A percentile compares a stretch with the other conserved stretches of the same genome.
These are phyloP conservation scores for Sciurus vulgaris DNA, from an alignment of 2,797 vertebrate species.

Conservation along the genomic window DNA sequence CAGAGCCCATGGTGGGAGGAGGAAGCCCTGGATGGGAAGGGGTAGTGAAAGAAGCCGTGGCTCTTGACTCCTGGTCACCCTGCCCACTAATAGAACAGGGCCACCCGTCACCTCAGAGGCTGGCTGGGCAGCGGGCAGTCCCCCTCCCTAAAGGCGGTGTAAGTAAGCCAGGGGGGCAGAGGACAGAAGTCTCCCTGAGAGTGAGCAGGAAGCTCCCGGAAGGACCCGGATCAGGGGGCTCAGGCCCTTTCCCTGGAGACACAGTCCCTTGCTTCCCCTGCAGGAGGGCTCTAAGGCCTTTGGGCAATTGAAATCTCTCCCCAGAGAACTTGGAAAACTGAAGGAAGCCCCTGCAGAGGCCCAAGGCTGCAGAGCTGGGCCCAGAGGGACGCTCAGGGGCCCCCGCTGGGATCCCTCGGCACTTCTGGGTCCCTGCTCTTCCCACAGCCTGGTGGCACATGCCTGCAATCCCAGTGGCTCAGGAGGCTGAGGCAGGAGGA, in stretches of 20 bases:
- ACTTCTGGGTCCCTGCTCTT: background rate
- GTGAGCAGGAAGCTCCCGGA: background rate
- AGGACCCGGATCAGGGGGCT: background rate
- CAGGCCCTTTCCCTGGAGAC: no score
- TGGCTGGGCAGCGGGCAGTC: no score
- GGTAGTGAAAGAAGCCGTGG: background rate
- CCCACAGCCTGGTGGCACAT: no score
- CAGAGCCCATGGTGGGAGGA: no score
- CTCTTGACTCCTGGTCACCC: background rate
- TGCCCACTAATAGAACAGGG: background rate
- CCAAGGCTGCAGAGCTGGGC: background rate
- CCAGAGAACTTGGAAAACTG: background rate
- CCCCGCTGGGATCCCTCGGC: background rate
- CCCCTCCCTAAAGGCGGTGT: background rate
- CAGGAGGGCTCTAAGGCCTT: background rate
- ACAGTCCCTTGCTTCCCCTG: background rate
- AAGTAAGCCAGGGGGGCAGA: accelerated
- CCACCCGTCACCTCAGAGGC: background rate
- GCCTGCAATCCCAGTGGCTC: no score
- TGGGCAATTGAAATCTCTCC: no score
- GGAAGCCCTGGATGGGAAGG: no score
- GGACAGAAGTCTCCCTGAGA: background rate
- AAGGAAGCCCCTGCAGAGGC: background rate
- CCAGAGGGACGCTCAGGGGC: no score
- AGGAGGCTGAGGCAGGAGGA: no score